A percentile compares a stretch with the other conserved stretches of the same genome.
phyloP scores from a whole-genome alignment of 2,113 vertebrate genomes.

The Odocoileus virginianus region DNA sequence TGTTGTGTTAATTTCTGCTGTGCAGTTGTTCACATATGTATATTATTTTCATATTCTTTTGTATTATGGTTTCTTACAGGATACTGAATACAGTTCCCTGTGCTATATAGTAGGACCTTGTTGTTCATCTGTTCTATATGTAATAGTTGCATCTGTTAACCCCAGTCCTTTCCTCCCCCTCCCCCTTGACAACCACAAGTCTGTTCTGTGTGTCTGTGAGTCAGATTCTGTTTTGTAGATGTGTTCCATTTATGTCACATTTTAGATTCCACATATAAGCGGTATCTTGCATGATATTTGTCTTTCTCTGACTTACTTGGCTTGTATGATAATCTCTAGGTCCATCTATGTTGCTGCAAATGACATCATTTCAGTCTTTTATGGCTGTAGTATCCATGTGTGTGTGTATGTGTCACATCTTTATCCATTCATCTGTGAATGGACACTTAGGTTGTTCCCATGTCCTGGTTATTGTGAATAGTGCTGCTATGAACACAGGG shows the following conservation, averaged over 20 bases:
- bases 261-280: neutral
- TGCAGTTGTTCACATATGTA: neutral
- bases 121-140: neutral
- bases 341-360: neutral
- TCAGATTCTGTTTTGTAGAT: neutral
- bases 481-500: neutral
- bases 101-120: neutral
- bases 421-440: neutral
- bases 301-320: neutral
- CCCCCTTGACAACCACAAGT: neutral
- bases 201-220: neutral
- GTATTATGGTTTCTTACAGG: too few species aligned
- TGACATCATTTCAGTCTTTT: neutral
- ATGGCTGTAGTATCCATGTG: rapidly evolving
- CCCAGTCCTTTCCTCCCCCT: neutral
- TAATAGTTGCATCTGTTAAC: neutral
- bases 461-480: neutral
- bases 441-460: neutral
- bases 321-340: neutral
- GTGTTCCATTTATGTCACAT: neutral
- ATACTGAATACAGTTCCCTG: neutral
- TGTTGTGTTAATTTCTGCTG: neutral
- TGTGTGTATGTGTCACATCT: neutral
- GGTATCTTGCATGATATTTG: neutral
- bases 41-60: neutral